A percentile compares a stretch with the other conserved stretches of the same genome.
Conservation (phyloP, 2,888 invertebrate species). For the Dryomyza anilis region DNA sequence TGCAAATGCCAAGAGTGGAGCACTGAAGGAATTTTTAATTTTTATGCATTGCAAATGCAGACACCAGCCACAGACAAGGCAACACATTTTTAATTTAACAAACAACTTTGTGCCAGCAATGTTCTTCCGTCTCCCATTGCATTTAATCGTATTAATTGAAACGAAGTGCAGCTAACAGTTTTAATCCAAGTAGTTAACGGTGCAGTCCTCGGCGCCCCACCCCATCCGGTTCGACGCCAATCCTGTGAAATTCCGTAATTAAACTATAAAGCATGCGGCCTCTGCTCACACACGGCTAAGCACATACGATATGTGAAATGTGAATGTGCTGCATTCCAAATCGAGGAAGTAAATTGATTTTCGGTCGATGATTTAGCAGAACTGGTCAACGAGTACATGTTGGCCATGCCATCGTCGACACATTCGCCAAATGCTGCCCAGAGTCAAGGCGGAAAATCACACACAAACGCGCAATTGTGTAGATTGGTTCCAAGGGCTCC, state of each 20-base stretch:
- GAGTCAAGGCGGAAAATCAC: not conserved
- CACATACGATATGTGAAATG: no score
- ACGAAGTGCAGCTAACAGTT: no score
- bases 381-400: not conserved
- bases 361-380: slow-evolving; percentile 3
- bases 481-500: not conserved
- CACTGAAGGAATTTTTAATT: no score
- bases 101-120: not conserved
- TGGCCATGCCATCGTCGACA: no score
- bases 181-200: no score
- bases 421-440: not conserved
- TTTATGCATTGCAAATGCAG: no score
- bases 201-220: no score
- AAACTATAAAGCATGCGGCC: not conserved
- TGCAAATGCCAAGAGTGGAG: no score
- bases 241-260: not conserved
- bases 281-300: not conserved
- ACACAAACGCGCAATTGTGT: not conserved
- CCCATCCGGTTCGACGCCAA: not conserved
- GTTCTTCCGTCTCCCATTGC: no score
- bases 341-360: not conserved
- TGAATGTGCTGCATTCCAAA: not conserved
- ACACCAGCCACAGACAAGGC: no score
- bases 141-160: no score
- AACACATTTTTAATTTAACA: not conserved